Conservation (phyloP, 2,113 vertebrate species). For the Tragelaphus buxtoni region DNA sequence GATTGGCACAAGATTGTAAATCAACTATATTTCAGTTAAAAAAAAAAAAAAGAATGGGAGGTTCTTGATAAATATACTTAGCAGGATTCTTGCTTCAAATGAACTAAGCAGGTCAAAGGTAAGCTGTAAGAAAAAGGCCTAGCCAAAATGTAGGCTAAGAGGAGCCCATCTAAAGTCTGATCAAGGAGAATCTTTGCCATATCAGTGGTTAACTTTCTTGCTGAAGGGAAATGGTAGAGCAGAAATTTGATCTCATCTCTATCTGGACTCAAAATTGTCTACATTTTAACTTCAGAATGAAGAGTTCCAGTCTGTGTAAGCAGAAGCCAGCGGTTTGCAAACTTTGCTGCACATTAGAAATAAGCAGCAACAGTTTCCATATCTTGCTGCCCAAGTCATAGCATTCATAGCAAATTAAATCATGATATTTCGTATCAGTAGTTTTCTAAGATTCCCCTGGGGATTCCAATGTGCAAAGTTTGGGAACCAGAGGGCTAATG, state of each 20-base stretch:
- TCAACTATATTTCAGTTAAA: background rate
- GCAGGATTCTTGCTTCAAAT: background rate
- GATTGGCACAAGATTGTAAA: background rate
- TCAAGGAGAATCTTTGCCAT: background rate
- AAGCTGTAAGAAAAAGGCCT: background rate
- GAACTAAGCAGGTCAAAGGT: background rate
- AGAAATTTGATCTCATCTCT: background rate
- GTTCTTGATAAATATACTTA: background rate
- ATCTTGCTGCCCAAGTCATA: background rate
- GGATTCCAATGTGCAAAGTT: background rate
- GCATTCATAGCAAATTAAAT: background rate
- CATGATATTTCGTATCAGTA: background rate
- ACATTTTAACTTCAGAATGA: background rate
- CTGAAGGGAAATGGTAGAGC: background rate
- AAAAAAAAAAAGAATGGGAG: background rate
- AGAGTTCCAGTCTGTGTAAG: background rate
- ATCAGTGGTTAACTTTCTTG: background rate
- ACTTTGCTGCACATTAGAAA: background rate
- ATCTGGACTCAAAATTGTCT: background rate
- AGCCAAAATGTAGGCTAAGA: background rate
- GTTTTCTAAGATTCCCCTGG: background rate
- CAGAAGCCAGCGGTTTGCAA: background rate
- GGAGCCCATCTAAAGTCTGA: background rate
- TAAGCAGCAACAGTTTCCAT: background rate
- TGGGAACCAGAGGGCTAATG: background rate